Conservation (phyloP, 1,140 invertebrate species). For the Pissodes strobi region DNA sequence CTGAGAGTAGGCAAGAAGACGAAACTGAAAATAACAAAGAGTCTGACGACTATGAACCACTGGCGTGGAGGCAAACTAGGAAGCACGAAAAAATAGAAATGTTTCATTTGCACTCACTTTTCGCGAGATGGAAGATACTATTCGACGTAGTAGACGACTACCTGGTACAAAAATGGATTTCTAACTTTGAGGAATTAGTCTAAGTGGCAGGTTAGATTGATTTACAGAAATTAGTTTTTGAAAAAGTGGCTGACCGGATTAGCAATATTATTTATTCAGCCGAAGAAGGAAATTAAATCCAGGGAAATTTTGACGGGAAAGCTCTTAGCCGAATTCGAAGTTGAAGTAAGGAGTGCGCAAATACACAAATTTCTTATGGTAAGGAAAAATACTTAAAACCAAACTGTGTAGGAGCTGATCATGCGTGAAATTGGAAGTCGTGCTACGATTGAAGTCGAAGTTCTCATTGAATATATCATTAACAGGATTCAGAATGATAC, state of each 20-base stretch:
- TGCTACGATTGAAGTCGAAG: constrained; percentile 25
- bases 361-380: background rate
- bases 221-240: too few species aligned
- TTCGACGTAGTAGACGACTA: constrained; percentile 35
- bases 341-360: constrained; percentile 2
- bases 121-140: constrained; percentile 24
- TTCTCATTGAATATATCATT: too few species aligned
- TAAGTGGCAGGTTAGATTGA: constrained; percentile 36
- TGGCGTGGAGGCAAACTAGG: background rate
- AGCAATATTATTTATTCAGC: constrained; percentile 31
- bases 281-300: constrained; percentile 11
- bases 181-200: constrained; percentile 43
- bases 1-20: background rate
- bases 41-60: background rate
- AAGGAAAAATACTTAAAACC: background rate
- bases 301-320: background rate
- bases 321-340: too few species aligned
- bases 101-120: constrained; percentile 29
- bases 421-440: constrained; percentile 25
- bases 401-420: constrained; percentile 34
- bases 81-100: background rate
- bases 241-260: too few species aligned
- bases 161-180: constrained; percentile 36
- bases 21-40: background rate
- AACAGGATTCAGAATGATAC: constrained; percentile 18